Base-by-base conservation (phyloP, 2,888 invertebrate genomes). In the Lycia hirtaria region DNA sequence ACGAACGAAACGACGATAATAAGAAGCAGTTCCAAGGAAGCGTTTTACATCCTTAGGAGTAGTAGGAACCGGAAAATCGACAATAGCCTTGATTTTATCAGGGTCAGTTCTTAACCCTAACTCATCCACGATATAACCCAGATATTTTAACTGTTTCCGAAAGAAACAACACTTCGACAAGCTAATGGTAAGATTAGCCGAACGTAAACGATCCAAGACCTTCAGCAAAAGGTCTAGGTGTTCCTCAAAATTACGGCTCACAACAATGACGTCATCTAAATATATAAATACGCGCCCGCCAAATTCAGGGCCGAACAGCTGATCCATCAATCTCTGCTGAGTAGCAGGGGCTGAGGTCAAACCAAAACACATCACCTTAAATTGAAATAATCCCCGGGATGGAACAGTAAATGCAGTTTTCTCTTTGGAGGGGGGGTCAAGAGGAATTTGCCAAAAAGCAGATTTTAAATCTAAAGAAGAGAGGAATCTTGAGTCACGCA, bases 1-100 rank as follows among this genome's bases (percentile, higher is more conserved):
- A n/a, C 33, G 33, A 19, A 48, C 37, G 4, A 48, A 48, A 4
- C 48, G 48, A 2, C 48, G 26, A 28, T 43, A 43, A 14, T 33
- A 33, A 6, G 33, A 33, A 10, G 33, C 33, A 3, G 33, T 33
- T 5, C 33, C 33, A 14, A 33, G 33, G 7, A 33, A 33, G 14
- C 33, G 33, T 14, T 33, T 33, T 3, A 33, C 33, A 12, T 33
- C 33, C 33, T 33, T 33, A 4, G 14, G 33, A 15, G 4, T 14
- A 14, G 33, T 5, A 9, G 41, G 41, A 6, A 14, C 15, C 24
- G 41, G 41, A 14, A 12, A 41, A 26, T 41, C 41, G 0, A 15
- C 15, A 15, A 41, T 12, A 15, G 41, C 41, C 0, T 15, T 4
- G 2, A 41, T 24, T 4, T 41, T 41, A 15, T 14, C 26, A 14